A percentile compares a stretch with the other conserved stretches of the same genome.
Conservation (phyloP, 2,888 invertebrate genomes). For the Eurytoma adleriae region DNA sequence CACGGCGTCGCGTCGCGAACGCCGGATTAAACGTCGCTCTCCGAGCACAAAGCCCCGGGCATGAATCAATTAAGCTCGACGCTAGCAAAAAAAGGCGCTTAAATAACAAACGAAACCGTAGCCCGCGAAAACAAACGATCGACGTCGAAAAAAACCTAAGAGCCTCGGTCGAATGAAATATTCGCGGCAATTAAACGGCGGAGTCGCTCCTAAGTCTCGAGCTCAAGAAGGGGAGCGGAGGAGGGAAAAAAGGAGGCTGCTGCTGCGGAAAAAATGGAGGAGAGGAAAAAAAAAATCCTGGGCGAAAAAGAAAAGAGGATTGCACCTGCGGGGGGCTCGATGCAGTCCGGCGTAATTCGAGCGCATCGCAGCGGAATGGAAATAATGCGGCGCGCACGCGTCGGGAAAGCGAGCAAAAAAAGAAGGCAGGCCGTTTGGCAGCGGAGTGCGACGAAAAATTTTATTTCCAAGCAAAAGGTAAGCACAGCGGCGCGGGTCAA, state of each 20-base stretch:
- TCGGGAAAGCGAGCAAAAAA: no score
- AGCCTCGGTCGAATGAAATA: constrained; percentile 17
- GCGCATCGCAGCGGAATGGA: constrained; percentile 44
- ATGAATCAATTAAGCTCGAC: background rate
- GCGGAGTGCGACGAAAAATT: no score
- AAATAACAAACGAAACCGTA: background rate
- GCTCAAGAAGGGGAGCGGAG: background rate
- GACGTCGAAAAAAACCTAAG: background rate
- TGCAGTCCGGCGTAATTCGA: constrained; percentile 42
- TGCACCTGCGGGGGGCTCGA: constrained; percentile 10
- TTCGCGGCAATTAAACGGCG: constrained; percentile 27
- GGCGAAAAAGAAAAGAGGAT: background rate
- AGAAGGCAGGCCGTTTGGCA: no score
- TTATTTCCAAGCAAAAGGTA: no score
- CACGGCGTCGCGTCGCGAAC: background rate
- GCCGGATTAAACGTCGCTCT: background rate
- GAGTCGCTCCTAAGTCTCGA: background rate
- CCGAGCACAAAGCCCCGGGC: background rate
- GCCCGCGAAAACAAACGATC: background rate
- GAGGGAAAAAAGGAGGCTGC: background rate
- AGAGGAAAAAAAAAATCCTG: background rate
- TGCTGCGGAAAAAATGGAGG: background rate
- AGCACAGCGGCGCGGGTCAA: no score
- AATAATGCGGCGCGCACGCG: constrained; percentile 51
- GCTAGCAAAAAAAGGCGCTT: background rate